Evolutionary conservation across 2,113 vertebrate genomes (phyloP).

Genomic region (Hiodon tergisus): DNA sequence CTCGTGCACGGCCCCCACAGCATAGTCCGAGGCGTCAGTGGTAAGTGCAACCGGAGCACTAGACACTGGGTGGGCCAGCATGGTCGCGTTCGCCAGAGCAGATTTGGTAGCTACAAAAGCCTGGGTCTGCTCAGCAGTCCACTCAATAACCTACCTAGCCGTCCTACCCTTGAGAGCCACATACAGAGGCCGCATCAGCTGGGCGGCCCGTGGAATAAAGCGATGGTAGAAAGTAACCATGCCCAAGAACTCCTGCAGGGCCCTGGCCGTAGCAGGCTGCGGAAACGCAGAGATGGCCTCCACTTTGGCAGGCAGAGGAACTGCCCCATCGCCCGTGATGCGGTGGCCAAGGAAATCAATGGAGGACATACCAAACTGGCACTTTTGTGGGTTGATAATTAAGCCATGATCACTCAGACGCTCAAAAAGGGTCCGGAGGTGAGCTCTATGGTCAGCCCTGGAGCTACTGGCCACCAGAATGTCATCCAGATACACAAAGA

Average conservation of each 20-base stretch:
- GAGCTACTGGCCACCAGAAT: neutral
- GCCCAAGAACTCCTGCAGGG: neutral
- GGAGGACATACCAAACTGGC: slow-evolving; percentile 1
- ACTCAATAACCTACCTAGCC: neutral
- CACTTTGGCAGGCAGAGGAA: neutral
- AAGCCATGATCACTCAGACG: neutral
- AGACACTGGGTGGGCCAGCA: neutral
- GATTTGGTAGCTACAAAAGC: neutral
- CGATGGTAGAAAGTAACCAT: slow-evolving; percentile 22
- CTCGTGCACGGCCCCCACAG: neutral
- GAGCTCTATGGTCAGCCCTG: neutral
- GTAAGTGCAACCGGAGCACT: neutral
- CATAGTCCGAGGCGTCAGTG: slow-evolving; percentile 6
- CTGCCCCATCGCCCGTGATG: neutral
- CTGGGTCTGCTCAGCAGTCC: neutral
- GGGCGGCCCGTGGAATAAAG: slow-evolving; percentile 7
- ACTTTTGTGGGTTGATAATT: neutral
- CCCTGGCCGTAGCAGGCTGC: neutral
- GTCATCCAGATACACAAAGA: neutral
- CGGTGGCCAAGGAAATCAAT: slow-evolving; percentile 12
- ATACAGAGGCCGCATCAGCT: neutral
- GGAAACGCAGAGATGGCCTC: neutral
- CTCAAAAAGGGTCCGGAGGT: neutral
- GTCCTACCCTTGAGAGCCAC: neutral
- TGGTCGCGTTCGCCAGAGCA: neutral